Conservation (phyloP, 2,888 invertebrate species). For the Cosmia trapezina region DNA sequence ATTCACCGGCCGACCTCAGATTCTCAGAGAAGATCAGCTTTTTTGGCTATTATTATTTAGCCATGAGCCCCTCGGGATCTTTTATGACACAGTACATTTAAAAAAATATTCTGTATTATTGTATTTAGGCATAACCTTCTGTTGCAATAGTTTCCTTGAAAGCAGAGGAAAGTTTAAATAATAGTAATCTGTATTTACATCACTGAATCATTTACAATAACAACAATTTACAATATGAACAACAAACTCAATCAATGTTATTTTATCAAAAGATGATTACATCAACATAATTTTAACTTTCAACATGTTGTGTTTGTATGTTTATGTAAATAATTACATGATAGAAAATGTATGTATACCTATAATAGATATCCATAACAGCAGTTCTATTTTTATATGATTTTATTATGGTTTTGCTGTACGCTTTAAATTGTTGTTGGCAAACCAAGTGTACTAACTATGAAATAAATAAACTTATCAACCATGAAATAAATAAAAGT, state of each 20-base stretch:
- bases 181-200: neutral
- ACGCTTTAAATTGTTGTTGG: neutral
- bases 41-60: too few relatives aligned
- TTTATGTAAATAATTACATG: neutral
- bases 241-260: neutral
- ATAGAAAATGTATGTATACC: neutral
- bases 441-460: neutral
- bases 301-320: too few relatives aligned
- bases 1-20: too few relatives aligned
- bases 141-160: neutral
- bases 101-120: too few relatives aligned
- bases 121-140: too few relatives aligned
- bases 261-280: conserved; percentile 16
- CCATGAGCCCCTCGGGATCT: too few relatives aligned
- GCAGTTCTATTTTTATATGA: neutral
- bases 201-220: conserved; percentile 3
- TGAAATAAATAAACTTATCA: neutral
- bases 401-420: neutral
- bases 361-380: neutral
- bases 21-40: too few relatives aligned
- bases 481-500: neutral
- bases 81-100: too few relatives aligned
- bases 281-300: neutral
- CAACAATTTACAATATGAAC: conserved; percentile 25
- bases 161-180: conserved; percentile 2